These are phyloP conservation scores for Lota lota DNA, from an alignment of 2,113 vertebrate species.

Conservation along the genomic window DNA sequence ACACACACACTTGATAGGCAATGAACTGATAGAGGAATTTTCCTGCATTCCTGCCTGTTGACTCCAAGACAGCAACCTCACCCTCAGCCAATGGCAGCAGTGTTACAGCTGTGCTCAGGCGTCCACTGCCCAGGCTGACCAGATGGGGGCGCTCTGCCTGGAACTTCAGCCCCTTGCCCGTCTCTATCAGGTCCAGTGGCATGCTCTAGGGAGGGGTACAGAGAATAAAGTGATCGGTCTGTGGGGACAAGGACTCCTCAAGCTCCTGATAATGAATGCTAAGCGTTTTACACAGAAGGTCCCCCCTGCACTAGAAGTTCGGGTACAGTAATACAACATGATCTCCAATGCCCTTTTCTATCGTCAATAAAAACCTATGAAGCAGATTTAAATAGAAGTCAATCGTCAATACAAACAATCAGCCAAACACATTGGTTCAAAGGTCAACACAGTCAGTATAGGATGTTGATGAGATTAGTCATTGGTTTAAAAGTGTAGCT, in stretches of 20 bases:
- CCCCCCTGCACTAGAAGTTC: too few relatives aligned
- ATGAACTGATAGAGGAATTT: conserved; percentile 15
- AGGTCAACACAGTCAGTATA: too few relatives aligned
- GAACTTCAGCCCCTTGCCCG: conserved; percentile 86
- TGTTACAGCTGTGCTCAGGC: conserved; percentile 89
- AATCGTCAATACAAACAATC: too few relatives aligned
- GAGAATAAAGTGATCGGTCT: background rate
- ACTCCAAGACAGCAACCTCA: conserved; percentile 54
- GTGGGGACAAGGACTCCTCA: too few relatives aligned
- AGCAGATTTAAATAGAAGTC: too few relatives aligned
- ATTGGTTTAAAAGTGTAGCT: background rate
- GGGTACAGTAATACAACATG: too few relatives aligned
- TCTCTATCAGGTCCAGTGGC: conserved; percentile 86
- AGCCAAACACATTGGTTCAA: too few relatives aligned
- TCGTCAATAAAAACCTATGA: too few relatives aligned
- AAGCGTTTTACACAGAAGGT: background rate
- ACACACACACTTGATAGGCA: background rate
- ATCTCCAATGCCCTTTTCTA: too few relatives aligned
- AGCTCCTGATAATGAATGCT: background rate
- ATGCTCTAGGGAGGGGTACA: conserved; percentile 75
- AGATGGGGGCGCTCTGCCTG: conserved; percentile 90
- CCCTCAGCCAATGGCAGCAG: conserved; percentile 90
- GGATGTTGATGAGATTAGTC: background rate
- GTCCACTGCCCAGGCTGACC: conserved; percentile 92
- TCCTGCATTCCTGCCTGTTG: conserved; percentile 18